These are phyloP conservation scores for Papilio machaon DNA, from an alignment of 1,140 invertebrate genomes.

Conservation along the genomic window DNA sequence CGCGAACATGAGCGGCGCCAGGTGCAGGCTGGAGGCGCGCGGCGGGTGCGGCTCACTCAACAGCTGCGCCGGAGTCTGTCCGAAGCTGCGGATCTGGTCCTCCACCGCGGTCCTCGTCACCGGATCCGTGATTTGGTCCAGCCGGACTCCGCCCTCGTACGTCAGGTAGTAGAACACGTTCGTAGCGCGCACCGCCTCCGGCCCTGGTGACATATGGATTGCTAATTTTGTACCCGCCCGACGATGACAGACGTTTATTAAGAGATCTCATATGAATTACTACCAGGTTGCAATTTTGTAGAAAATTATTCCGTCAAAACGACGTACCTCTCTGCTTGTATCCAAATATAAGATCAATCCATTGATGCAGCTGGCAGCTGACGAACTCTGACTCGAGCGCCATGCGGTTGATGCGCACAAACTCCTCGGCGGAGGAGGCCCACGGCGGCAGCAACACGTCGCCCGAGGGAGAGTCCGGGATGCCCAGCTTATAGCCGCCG, in stretches of 20 bases:
- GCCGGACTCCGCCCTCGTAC: constrained; percentile 98
- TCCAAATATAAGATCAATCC: constrained; percentile 99
- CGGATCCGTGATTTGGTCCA: constrained; percentile 94
- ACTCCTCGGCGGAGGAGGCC: constrained; percentile 98
- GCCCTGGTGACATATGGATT: constrained; percentile 83
- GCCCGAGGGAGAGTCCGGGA: constrained; percentile 91
- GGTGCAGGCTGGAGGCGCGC: constrained; percentile 97
- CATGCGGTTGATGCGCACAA: constrained; percentile 98
- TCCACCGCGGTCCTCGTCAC: constrained; percentile 97
- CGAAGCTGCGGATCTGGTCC: constrained; percentile 99
- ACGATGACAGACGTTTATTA: too few species aligned
- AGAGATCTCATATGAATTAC: too few species aligned
- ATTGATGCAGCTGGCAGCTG: constrained; percentile 99
- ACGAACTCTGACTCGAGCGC: constrained; percentile 99
- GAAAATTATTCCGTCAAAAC: too few species aligned
- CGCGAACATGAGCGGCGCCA: constrained; percentile 99
- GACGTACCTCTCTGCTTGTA: constrained; percentile 97
- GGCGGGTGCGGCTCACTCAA: constrained; percentile 99
- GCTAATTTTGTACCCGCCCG: neutral
- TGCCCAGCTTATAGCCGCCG: constrained; percentile 92
- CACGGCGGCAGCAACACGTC: constrained; percentile 97
- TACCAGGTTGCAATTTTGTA: too few species aligned
- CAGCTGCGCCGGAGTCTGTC: constrained; percentile 98
- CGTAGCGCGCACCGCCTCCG: constrained; percentile 97
- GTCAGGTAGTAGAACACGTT: constrained; percentile 99